Evolutionary conservation across 2,888 invertebrate species (phyloP).

Genomic region (Melinaea marsaeus): DNA sequence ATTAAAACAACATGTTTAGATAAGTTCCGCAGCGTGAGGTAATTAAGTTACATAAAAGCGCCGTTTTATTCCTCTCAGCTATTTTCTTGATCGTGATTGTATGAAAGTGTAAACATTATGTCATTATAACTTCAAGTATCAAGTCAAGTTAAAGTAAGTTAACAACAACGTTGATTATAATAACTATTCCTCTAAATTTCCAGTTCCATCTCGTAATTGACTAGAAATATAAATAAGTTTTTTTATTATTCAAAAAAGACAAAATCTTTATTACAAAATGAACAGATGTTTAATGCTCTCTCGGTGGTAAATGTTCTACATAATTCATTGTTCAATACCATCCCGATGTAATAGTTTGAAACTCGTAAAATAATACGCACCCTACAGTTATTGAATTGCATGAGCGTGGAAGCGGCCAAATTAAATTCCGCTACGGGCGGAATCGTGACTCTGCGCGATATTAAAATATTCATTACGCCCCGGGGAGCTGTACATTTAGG

Average conservation of each 20-base stretch:
- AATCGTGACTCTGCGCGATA: constrained; percentile 11
- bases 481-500: constrained; percentile 2
- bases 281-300: neutral
- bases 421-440: constrained; percentile 17
- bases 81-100: constrained; percentile 2
- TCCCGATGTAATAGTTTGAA: constrained; percentile 10
- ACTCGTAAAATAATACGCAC: constrained; percentile 10
- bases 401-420: constrained; percentile 8
- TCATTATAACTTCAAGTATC: neutral
- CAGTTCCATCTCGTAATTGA: no score
- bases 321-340: constrained; percentile 4
- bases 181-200: no score
- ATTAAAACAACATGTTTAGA: neutral
- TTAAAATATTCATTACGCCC: constrained; percentile 15
- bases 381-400: constrained; percentile 5
- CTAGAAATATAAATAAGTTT: no score
- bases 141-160: neutral
- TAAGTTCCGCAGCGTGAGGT: neutral
- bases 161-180: no score
- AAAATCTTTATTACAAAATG: neutral
- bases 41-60: constrained; percentile 1
- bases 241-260: neutral
- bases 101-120: neutral
- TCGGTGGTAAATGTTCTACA: neutral
- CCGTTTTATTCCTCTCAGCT: neutral